A percentile compares a stretch with the other conserved stretches of the same genome.
These are phyloP conservation scores for Catharus bicknelli DNA, from an alignment of 2,113 vertebrate genomes.

Conservation along the genomic window DNA sequence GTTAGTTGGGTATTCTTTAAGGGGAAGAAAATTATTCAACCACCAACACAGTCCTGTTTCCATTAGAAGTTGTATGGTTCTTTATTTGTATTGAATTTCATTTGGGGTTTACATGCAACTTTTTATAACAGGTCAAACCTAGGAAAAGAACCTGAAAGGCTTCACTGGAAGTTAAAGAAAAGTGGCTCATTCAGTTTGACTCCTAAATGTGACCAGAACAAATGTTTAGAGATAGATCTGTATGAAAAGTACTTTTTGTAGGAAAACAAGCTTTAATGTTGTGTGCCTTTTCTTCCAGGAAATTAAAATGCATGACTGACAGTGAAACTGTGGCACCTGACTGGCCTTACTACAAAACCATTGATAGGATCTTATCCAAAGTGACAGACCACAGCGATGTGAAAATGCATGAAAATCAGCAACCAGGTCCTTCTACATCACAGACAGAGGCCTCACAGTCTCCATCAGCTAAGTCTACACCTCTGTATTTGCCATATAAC, in stretches of 20 bases:
- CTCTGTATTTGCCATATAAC: conserved; percentile 90
- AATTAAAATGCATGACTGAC: conserved; percentile 87
- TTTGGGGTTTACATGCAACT: background rate
- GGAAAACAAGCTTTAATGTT: conserved; percentile 52
- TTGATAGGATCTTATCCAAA: conserved; percentile 94
- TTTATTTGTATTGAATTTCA: background rate
- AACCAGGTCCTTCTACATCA: conserved; percentile 85
- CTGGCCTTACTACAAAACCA: conserved; percentile 95
- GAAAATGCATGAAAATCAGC: conserved; percentile 81
- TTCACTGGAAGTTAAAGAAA: background rate
- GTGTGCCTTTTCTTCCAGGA: conserved; percentile 79
- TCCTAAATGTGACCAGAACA: background rate
- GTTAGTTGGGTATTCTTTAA: background rate
- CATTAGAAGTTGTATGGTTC: background rate
- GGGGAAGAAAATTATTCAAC: background rate
- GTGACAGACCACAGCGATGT: conserved; percentile 84
- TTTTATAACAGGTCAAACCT: background rate
- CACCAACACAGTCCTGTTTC: background rate
- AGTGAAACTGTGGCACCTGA: conserved; percentile 83
- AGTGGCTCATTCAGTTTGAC: background rate
- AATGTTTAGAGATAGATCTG: background rate
- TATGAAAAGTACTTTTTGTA: background rate
- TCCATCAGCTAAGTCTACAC: conserved; percentile 80
- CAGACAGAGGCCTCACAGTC: conserved; percentile 85
- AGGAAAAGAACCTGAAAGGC: background rate